Base-by-base conservation (phyloP, 2,888 invertebrate genomes). In the Baronia brevicornis region DNA sequence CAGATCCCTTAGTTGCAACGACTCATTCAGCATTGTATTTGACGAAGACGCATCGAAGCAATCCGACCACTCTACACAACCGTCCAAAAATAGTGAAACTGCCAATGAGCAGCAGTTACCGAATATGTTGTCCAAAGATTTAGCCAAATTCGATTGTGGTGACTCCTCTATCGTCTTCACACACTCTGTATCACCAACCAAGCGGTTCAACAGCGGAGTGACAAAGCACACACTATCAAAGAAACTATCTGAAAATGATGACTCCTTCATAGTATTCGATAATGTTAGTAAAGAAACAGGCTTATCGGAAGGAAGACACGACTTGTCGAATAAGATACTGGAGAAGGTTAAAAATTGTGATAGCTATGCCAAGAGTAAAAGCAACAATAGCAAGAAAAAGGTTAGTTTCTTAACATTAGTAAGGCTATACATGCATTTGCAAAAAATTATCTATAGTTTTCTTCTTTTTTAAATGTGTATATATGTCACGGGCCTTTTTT, bases 1-100 rank as follows among this genome's bases (percentile, higher is more conserved):
- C 48, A 79, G 84, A 48, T 84, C 85, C 0, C 54, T 65, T 18
- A 85, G 85, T 41, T 80, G 79, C 60, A 82, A 71, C 48, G 84
- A 84, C 22, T 85, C 84, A 0, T 67, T 77, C 53, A 80, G 78
- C 47, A 75, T 84, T 34, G 59, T 77, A 0, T 84, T 82, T 50
- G 80, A 77, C 33, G 74, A 77, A 9, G 60, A 73, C 38, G 63
- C 60, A 0, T 52, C 60, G 1, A 60, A 58, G 15, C 39, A 47
- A 7, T 31, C 50, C 4, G 8, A 39, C 4, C 32, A 28, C 19
- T 14, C 44, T 10, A 37, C 33, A 18, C 3, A 29, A 39, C 15
- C 28, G 10, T 24, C 39, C 8, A 27, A 27, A 13, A 29, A 13
- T 23, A 10, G 10, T 2, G n/a, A 8, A 4, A 28, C 25, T 20